Evolutionary conservation across 1,140 invertebrate species (phyloP).

Genomic region (Cotesia chilonis): DNA sequence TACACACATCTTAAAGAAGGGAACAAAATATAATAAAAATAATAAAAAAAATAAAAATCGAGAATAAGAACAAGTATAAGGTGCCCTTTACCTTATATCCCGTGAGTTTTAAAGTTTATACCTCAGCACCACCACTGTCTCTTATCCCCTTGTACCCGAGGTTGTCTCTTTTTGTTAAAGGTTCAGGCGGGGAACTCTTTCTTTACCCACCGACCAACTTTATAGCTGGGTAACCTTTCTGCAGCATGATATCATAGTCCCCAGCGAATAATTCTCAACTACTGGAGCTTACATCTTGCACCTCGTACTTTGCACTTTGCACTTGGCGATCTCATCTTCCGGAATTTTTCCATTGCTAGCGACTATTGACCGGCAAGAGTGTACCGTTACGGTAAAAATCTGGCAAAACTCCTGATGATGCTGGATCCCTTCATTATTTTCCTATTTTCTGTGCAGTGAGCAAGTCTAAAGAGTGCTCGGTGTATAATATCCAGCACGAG

Average conservation of each 20-base stretch:
- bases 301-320: constrained; percentile 28
- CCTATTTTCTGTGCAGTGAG: no score
- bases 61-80: constrained; percentile 1
- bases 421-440: no score
- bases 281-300: constrained; percentile 34
- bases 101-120: constrained; percentile 9
- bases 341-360: background rate
- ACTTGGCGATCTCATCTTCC: background rate
- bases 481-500: background rate
- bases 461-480: no score
- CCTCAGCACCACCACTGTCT: background rate
- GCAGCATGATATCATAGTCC: background rate
- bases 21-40: background rate
- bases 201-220: background rate
- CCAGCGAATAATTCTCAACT: background rate
- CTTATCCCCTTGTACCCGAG: background rate
- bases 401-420: no score
- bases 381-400: no score
- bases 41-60: background rate
- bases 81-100: constrained; percentile 5
- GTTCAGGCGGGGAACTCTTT: background rate
- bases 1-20: background rate
- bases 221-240: background rate
- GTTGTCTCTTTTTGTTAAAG: background rate
- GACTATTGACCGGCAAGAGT: no score